A percentile compares a stretch with the other conserved stretches of the same genome.
Evolutionary conservation across 2,797 vertebrate species (phyloP).

Genomic region (Sebastes nivosus): DNA sequence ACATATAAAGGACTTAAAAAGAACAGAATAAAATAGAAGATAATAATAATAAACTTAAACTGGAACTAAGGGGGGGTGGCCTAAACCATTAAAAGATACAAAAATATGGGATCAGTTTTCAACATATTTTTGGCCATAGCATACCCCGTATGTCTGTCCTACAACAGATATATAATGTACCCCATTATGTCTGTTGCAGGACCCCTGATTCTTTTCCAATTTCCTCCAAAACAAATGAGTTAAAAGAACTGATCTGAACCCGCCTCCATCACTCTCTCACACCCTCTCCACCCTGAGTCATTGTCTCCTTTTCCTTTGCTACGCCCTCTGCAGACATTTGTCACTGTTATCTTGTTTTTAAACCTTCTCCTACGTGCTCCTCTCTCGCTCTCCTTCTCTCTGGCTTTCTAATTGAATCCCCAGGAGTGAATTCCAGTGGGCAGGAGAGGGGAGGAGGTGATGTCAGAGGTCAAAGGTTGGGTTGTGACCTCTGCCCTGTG

Average conservation of each 20-base stretch:
- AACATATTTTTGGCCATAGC: no score
- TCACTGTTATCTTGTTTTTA: constrained; percentile 62
- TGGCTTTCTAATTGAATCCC: constrained; percentile 71
- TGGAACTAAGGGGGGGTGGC: neutral
- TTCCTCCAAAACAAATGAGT: constrained; percentile 10
- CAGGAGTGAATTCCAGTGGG: constrained; percentile 73
- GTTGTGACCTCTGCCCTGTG: constrained; percentile 59
- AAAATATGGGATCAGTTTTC: no score
- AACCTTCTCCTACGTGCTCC: neutral
- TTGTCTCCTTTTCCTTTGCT: constrained; percentile 25
- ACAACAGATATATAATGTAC: neutral
- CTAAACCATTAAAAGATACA: neutral
- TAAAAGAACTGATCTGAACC: neutral
- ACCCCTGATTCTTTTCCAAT: neutral
- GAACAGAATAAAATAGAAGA: neutral
- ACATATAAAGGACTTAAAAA: neutral
- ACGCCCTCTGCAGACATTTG: constrained; percentile 50
- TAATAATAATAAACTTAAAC: neutral
- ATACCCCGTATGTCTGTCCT: no score
- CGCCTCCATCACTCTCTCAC: neutral
- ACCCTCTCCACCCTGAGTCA: constrained; percentile 1
- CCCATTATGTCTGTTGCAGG: neutral
- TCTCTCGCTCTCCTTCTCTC: constrained; percentile 34
- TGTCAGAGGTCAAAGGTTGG: constrained; percentile 71
- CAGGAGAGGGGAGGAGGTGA: constrained; percentile 37